Percentiles rank a stretch among this genome's conserved stretches.
These are phyloP conservation scores for Rhinophrynus dorsalis DNA, from an alignment of 2,797 vertebrate species.

Conservation along the genomic window DNA sequence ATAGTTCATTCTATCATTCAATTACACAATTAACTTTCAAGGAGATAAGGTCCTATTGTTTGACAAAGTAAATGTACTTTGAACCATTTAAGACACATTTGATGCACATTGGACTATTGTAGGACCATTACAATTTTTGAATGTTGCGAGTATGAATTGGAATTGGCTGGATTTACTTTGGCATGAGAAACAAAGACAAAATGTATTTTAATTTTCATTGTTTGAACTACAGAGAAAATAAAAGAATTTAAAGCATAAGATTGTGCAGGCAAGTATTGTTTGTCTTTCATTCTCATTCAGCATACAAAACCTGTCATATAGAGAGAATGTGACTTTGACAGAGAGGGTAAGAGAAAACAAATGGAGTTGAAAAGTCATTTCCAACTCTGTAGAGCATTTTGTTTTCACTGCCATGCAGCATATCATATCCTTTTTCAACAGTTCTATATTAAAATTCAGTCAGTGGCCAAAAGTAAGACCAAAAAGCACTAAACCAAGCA, in stretches of 20 bases:
- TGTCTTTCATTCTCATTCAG: constrained; percentile 33
- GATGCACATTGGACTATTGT: constrained; percentile 19
- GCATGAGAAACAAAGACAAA: constrained; percentile 37
- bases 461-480: neutral
- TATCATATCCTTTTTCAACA: constrained; percentile 39
- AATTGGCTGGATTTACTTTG: constrained; percentile 11
- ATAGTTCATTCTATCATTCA: constrained; percentile 21
- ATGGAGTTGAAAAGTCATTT: constrained; percentile 38
- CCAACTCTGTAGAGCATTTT: constrained; percentile 24
- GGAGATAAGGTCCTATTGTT: constrained; percentile 31
- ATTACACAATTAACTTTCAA: constrained; percentile 21
- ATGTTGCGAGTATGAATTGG: constrained; percentile 30
- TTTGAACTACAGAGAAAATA: constrained; percentile 21
- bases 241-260: constrained; percentile 25
- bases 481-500: constrained; percentile 11
- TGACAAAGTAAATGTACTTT: constrained; percentile 16
- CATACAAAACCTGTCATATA: constrained; percentile 21
- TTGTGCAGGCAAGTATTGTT: constrained; percentile 29
- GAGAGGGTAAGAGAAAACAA: constrained; percentile 41
- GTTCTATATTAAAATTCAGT: constrained; percentile 29
- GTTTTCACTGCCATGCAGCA: constrained; percentile 27
- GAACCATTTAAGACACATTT: constrained; percentile 26
- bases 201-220: constrained; percentile 35
- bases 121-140: constrained; percentile 14
- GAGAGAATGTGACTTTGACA: constrained; percentile 7